Evolutionary conservation across 2,797 vertebrate species (phyloP).

Genomic region (Myotis myotis): DNA sequence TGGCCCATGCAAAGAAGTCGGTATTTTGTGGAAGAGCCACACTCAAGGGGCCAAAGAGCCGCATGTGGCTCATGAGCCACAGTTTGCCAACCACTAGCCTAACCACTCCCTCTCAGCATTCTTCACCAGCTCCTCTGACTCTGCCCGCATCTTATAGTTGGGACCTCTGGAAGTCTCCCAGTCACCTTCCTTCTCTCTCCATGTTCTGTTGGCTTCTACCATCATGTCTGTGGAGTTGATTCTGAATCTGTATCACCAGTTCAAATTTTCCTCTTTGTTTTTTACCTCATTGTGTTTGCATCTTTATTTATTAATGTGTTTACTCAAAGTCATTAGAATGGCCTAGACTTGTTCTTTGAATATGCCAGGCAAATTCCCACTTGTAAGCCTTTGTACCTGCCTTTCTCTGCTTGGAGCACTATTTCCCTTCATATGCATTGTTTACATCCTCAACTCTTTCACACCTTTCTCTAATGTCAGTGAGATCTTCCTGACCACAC

Average conservation of each 20-base stretch:
- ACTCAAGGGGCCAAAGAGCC: too few relatives aligned
- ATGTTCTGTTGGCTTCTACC: not conserved
- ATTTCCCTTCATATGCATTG: not conserved
- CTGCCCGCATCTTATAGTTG: not conserved
- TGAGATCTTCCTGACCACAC: not conserved
- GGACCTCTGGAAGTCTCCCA: not conserved
- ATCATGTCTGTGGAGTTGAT: not conserved
- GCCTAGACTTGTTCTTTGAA: not conserved
- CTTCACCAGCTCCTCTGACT: not conserved
- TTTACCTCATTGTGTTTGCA: not conserved
- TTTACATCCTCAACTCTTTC: not conserved
- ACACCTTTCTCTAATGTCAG: not conserved
- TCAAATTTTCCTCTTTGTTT: not conserved
- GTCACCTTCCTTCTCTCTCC: not conserved
- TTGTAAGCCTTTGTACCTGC: not conserved
- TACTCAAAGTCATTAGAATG: not conserved
- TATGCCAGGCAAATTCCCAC: not conserved
- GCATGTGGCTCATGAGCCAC: too few relatives aligned
- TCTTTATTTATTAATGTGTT: not conserved
- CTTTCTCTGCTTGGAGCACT: not conserved
- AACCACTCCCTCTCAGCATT: not conserved
- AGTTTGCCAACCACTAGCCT: too few relatives aligned
- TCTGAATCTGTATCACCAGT: not conserved
- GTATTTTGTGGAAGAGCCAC: too few relatives aligned
- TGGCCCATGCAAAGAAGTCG: too few relatives aligned